Evolutionary conservation across 2,888 invertebrate genomes (phyloP), one percentile per base, ranked within the genome.

Genomic region (Bibio marci): DNA sequence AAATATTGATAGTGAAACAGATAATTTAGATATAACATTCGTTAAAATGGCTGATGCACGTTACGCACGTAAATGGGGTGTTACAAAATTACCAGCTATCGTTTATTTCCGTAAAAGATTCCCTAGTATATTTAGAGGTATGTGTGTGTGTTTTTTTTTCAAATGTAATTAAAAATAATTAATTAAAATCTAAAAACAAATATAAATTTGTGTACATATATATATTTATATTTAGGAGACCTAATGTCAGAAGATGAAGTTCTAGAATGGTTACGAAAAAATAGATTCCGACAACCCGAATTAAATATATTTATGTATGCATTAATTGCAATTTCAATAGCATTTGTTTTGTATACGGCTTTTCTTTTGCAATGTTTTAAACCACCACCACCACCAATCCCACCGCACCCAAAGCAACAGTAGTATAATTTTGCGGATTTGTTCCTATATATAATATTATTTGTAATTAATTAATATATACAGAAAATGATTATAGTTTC

Each of bases 281-380:
- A 91, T 59, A 73, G 91, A 49, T 91, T 87, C 67, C 74, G 88
- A 37, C 88, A 88, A 54, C 90, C 91, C 1, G 91, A 91, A 59
- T 63, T 91, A 32, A 91, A 88, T 57, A 76, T 91, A 49, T 91
- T 91, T 60, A 91, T 91, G 90, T 91, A 90, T 59, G 86, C 85
- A 37, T 67, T 90, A 50, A 75, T 87, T 55, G 86, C 87, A 17
- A 73, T 91, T 47, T 79, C 82, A 39, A 67, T 85, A 52, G 80
- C 83, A 35, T 91, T 91, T 56, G 69, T 88, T 30, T 70, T 88
- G 63, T 91, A 91, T 61, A 91, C 91, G 13, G 80, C 85, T 41
- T 91, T 91, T 64, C 66, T 91, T 45, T 65, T 91, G 49, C 87
- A 90, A 59, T 90, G 88, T 59, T 88, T 91, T 63, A 82, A 82